Conservation (phyloP, 2,888 invertebrate genomes). For the Macropis europaea region DNA sequence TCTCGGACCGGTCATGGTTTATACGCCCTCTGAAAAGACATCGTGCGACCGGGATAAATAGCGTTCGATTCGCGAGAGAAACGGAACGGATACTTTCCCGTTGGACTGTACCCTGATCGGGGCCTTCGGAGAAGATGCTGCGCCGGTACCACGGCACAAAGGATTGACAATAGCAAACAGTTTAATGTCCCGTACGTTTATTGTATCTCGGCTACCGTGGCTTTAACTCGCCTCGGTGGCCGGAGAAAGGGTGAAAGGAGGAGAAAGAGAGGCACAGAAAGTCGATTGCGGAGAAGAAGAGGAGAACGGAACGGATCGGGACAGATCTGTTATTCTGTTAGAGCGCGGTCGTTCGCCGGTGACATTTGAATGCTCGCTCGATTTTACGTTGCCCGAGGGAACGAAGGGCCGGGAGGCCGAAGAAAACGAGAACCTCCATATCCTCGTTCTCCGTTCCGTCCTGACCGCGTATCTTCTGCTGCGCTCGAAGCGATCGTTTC, state of each 20-base stretch:
- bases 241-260: constrained; percentile 41
- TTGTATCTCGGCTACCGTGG: constrained; percentile 75
- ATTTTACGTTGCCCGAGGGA: constrained; percentile 51
- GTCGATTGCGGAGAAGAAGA: constrained; percentile 29
- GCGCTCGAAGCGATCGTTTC: too few relatives aligned
- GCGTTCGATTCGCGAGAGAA: neutral
- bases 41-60: neutral
- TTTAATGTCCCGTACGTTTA: constrained; percentile 79
- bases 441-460: constrained; percentile 1
- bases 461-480: neutral
- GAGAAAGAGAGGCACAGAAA: constrained; percentile 27
- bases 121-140: constrained; percentile 1
- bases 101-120: constrained; percentile 26
- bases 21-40: neutral
- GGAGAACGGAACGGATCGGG: constrained; percentile 56
- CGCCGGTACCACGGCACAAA: constrained; percentile 60
- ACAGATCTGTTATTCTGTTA: constrained; percentile 78
- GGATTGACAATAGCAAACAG: constrained; percentile 79
- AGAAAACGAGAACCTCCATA: constrained; percentile 29
- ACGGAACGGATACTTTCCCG: constrained; percentile 8
- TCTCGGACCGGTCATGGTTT: too few relatives aligned
- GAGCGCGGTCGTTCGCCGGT: constrained; percentile 69
- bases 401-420: constrained; percentile 18
- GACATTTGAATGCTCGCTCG: constrained; percentile 78
- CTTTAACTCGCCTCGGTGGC: constrained; percentile 61